Percentiles rank a stretch among this genome's conserved stretches.
These are phyloP conservation scores for Stictonetta naevosa DNA, from an alignment of 2,113 vertebrate genomes.

Conservation along the genomic window DNA sequence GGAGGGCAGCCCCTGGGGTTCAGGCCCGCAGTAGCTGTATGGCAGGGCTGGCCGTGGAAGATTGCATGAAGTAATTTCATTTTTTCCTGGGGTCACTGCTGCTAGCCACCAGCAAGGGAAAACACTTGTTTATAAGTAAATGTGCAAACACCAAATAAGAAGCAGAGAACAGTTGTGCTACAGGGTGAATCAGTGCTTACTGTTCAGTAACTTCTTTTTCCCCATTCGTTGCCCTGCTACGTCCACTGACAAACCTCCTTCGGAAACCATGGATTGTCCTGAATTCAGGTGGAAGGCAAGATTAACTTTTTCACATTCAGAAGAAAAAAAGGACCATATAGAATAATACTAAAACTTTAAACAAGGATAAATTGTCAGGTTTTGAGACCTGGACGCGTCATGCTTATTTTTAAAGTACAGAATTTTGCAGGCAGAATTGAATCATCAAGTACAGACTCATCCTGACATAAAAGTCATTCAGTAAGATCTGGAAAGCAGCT, in stretches of 20 bases:
- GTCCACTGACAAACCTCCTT: background rate
- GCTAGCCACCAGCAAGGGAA: background rate
- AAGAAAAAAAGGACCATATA: background rate
- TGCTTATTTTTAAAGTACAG: background rate
- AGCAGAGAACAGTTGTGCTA: background rate
- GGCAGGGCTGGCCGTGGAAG: background rate
- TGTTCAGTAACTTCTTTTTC: background rate
- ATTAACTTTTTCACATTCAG: background rate
- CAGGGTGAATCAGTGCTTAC: background rate
- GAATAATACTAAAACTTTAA: background rate
- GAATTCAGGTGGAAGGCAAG: background rate
- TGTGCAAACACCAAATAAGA: background rate
- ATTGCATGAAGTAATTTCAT: background rate
- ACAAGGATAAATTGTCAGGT: background rate
- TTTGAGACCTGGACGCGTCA: background rate
- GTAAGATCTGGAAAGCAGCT: background rate
- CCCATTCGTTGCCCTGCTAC: background rate
- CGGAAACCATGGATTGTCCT: background rate
- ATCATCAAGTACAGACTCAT: background rate
- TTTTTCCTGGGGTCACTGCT: background rate
- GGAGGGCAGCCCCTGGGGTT: background rate
- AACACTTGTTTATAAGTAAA: background rate
- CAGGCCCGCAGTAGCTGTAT: background rate
- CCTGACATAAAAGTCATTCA: background rate
- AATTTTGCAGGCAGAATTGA: background rate